Evolutionary conservation across 37 sponge, comb jelly and placozoan genomes (phyloP).

Genomic region (Dysidea cf. avara): DNA sequence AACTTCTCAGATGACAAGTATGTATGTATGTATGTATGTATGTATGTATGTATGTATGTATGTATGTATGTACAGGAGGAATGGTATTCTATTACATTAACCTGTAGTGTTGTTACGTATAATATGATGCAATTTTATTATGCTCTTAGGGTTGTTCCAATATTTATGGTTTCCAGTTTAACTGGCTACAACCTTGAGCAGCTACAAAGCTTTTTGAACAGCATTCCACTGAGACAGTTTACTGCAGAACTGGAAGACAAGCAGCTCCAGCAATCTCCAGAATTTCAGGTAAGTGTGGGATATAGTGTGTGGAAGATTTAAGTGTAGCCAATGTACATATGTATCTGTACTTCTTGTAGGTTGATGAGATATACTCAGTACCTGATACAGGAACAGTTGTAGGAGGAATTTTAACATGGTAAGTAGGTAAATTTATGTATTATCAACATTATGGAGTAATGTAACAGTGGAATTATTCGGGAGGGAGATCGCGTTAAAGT

Average conservation of each 20-base stretch:
- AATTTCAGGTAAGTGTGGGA: slow-evolving; percentile 60
- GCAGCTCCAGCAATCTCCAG: slow-evolving; percentile 52
- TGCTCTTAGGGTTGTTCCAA: slow-evolving; percentile 67
- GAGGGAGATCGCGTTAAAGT: slow-evolving; percentile 81
- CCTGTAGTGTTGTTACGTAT: too few relatives aligned
- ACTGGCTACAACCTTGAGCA: slow-evolving; percentile 85
- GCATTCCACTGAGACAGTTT: slow-evolving; percentile 49
- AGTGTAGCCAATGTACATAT: neutral
- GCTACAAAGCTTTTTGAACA: slow-evolving; percentile 82
- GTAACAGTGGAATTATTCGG: slow-evolving; percentile 75
- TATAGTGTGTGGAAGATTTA: too few relatives aligned
- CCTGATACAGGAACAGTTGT: slow-evolving; percentile 80
- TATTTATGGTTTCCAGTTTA: slow-evolving; percentile 88
- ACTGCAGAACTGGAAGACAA: slow-evolving; percentile 47
- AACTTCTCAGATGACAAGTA: slow-evolving; percentile 52
- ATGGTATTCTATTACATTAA: too few relatives aligned
- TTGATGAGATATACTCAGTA: slow-evolving; percentile 91
- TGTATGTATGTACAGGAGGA: too few relatives aligned
- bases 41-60: too few relatives aligned
- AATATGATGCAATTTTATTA: too few relatives aligned
- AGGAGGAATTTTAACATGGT: slow-evolving; percentile 84
- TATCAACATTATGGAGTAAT: neutral
- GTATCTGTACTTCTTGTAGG: slow-evolving; percentile 13
- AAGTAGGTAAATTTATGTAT: neutral
- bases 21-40: slow-evolving; percentile 1